These are phyloP conservation scores for Sandelia bainsii DNA, from an alignment of 2,797 vertebrate species.

Conservation along the genomic window DNA sequence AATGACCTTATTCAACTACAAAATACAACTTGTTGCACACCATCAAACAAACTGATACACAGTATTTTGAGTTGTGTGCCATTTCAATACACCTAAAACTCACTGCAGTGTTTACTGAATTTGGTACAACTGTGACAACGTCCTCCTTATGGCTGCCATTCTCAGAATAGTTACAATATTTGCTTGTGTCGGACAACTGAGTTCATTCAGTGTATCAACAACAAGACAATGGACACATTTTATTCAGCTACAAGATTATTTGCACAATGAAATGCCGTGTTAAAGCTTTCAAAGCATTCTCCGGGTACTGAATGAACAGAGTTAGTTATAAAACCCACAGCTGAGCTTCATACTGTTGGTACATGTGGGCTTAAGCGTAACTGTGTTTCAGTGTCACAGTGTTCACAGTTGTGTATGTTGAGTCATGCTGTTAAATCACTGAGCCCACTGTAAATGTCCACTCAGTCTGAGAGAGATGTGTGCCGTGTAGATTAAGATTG, in stretches of 20 bases:
- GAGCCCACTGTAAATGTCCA: slow-evolving; percentile 51
- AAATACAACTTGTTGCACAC: slow-evolving; percentile 47
- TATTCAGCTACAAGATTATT: slow-evolving; percentile 74
- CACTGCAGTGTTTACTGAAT: slow-evolving; percentile 35
- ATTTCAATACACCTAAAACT: slow-evolving; percentile 46
- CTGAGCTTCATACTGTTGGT: slow-evolving; percentile 72
- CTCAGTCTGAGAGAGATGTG: slow-evolving; percentile 44
- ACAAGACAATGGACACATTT: slow-evolving; percentile 78
- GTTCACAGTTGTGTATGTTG: slow-evolving; percentile 56
- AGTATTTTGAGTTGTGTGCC: slow-evolving; percentile 21
- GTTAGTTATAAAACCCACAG: slow-evolving; percentile 70
- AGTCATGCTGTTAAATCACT: slow-evolving; percentile 69
- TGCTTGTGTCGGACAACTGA: slow-evolving; percentile 81
- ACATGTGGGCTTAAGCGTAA: slow-evolving; percentile 59
- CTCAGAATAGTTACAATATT: slow-evolving; percentile 83
- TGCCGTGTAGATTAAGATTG: slow-evolving; percentile 26
- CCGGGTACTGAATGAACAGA: slow-evolving; percentile 70
- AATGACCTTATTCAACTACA: slow-evolving; percentile 48
- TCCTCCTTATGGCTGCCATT: slow-evolving; percentile 73
- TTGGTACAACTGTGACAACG: slow-evolving; percentile 43
- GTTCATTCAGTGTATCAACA: slow-evolving; percentile 81
- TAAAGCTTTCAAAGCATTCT: slow-evolving; percentile 76
- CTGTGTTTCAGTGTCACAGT: slow-evolving; percentile 66
- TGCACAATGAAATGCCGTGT: slow-evolving; percentile 78
- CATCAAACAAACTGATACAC: slow-evolving; percentile 21